phyloP scores from a whole-genome alignment of 1,140 invertebrate genomes.

The Camponotus floridanus region DNA sequence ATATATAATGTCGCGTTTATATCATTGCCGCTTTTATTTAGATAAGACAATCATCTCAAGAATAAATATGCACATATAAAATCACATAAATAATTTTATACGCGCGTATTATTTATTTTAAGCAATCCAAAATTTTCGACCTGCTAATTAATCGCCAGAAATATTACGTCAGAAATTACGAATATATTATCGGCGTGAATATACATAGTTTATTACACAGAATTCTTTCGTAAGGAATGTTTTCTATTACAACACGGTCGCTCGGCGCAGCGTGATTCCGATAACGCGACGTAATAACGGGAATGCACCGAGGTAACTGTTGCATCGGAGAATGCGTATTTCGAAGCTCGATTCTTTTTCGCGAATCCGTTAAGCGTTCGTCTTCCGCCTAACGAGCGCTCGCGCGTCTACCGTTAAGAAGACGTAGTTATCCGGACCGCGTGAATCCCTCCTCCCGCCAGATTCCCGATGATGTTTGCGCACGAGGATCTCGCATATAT shows the following conservation, averaged over 20 bases:
- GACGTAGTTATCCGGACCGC: constrained; percentile 27
- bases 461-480: constrained; percentile 21
- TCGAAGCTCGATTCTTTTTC: constrained; percentile 46
- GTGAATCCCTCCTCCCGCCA: not conserved
- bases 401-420: constrained; percentile 52
- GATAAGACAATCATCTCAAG: not conserved
- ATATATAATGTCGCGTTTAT: constrained; percentile 10
- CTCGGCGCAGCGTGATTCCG: not conserved
- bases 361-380: constrained; percentile 49
- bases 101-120: not conserved
- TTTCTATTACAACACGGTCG: constrained; percentile 24
- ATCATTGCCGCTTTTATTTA: constrained; percentile 8
- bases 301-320: constrained; percentile 50
- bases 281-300: constrained; percentile 58
- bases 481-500: constrained; percentile 29
- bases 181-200: not conserved
- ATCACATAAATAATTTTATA: not conserved
- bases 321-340: constrained; percentile 53
- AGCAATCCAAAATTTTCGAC: not conserved
- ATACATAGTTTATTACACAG: not conserved
- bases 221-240: constrained; percentile 29
- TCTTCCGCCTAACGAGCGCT: constrained; percentile 49
- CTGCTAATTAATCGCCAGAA: constrained; percentile 22
- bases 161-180: not conserved
- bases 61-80: not conserved